Percentiles rank a stretch among this genome's conserved stretches.
These are phyloP conservation scores for Drosophila ercepeae DNA, from an alignment of 1,140 invertebrate genomes.

Conservation along the genomic window DNA sequence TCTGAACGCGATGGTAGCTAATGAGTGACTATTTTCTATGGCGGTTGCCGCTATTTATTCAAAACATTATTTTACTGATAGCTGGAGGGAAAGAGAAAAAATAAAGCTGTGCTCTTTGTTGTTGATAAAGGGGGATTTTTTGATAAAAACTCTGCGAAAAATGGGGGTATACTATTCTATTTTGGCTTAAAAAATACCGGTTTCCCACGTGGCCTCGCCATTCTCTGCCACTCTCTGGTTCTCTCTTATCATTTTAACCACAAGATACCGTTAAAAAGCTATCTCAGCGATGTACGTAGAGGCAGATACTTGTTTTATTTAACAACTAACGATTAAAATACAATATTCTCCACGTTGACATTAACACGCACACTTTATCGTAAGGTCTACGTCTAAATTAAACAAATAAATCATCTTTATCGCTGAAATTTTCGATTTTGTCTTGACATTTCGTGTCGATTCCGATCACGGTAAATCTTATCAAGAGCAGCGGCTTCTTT, in stretches of 20 bases:
- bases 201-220: constrained; percentile 5
- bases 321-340: constrained; percentile 38
- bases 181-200: constrained; percentile 23
- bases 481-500: constrained; percentile 16
- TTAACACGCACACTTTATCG: constrained; percentile 67
- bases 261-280: constrained; percentile 16
- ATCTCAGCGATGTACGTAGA: neutral
- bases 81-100: constrained; percentile 5
- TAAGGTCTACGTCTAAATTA: constrained; percentile 47
- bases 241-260: constrained; percentile 26
- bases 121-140: constrained; percentile 52
- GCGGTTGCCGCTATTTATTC: constrained; percentile 53
- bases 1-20: constrained; percentile 9
- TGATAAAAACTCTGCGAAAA: constrained; percentile 47
- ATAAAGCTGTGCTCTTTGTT: neutral
- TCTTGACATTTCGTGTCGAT: constrained; percentile 29
- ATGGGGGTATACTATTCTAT: constrained; percentile 12
- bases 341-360: constrained; percentile 39
- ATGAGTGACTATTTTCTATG: constrained; percentile 44
- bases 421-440: constrained; percentile 16
- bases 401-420: constrained; percentile 32
- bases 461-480: constrained; percentile 31
- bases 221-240: neutral
- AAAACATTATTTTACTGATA: constrained; percentile 38
- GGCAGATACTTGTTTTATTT: too few relatives aligned